Conservation (phyloP, 2,797 vertebrate genomes). For the Parauchenoglanis punctatus region DNA sequence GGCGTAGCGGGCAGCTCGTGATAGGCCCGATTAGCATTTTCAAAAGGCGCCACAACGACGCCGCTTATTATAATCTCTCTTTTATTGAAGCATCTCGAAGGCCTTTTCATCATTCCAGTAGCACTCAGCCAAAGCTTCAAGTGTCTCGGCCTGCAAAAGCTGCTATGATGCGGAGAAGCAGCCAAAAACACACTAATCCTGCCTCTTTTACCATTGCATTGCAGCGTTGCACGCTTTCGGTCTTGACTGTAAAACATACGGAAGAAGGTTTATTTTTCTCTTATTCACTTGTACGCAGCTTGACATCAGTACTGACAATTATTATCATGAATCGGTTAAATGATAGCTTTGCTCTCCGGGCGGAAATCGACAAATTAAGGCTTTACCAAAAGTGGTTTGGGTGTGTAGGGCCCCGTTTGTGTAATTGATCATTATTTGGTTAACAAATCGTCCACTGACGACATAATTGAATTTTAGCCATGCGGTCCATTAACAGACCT, state of each 20-base stretch:
- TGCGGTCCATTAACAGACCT: conserved; percentile 91
- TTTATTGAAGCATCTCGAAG: conserved; percentile 88
- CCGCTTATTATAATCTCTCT: conserved; percentile 88
- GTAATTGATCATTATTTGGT: conserved; percentile 81
- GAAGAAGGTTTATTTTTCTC: not conserved
- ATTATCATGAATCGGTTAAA: conserved; percentile 4
- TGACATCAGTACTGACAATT: not conserved
- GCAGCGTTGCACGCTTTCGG: conserved; percentile 6
- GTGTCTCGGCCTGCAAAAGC: conserved; percentile 48
- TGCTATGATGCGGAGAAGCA: conserved; percentile 43
- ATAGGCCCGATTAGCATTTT: conserved; percentile 93
- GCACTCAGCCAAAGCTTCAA: conserved; percentile 58
- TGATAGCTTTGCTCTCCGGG: conserved; percentile 23
- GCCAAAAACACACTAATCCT: conserved; percentile 50
- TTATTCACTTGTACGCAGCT: not conserved
- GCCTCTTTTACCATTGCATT: not conserved
- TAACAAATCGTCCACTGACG: conserved; percentile 81
- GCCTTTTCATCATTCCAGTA: conserved; percentile 77
- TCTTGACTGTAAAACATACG: not conserved
- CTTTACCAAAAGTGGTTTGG: conserved; percentile 46
- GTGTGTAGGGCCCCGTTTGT: conserved; percentile 66
- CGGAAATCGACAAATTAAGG: conserved; percentile 18
- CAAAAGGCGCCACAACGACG: conserved; percentile 79
- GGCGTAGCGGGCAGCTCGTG: conserved; percentile 81
- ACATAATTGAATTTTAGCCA: conserved; percentile 87